Base-by-base conservation (phyloP, 2,888 invertebrate species). In the Bellardia bayeri region DNA sequence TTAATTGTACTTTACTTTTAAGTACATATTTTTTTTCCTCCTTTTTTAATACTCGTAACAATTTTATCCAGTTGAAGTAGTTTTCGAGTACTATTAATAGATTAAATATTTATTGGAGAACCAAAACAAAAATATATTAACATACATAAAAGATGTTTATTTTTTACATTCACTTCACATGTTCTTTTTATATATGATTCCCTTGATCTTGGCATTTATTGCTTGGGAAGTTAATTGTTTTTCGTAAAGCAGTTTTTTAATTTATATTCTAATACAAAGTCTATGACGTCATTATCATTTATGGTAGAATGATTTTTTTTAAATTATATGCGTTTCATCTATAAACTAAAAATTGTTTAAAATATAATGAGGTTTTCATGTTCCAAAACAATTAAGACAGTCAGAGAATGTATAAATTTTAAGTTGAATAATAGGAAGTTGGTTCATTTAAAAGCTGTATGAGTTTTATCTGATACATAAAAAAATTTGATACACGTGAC, bases 91-190 rank as follows among this genome's bases (percentile, higher is more conserved):
- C 79, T 66, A 82, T 87, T 81, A 85, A 82, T 85, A 80, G 71
- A 85, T 85, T 85, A 82, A 87, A 84, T 87, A 82, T 85, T 85
- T 85, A 82, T 79, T 85, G 58, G 6, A 66, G 75, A 69, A 80
- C 56, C 13, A 45, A 45, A 66, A 58, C 69, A 63, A 69, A 40
- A 64, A 51, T 11, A 7, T 1, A 37, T n/a, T 63, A 75, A 45
- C 37, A 49, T 16, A 51, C 49, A 40, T n/a, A 8, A 45, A 63
- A 51, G 42, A 68, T 66, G 33, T 30, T 33, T n/a, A 71, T 58
- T 42, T 56, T 37, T 56, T 56, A 9, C 11, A 11, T 56, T 30
- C 7, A 23, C 23, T 9, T 11, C 6, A 0, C 7, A 45, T 45
- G n/a, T 6, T n/a, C 4, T 51, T 14, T 45, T 11, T 45, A 45